Evolutionary conservation across 2,888 invertebrate genomes (phyloP).

Genomic region (Meganola albula): DNA sequence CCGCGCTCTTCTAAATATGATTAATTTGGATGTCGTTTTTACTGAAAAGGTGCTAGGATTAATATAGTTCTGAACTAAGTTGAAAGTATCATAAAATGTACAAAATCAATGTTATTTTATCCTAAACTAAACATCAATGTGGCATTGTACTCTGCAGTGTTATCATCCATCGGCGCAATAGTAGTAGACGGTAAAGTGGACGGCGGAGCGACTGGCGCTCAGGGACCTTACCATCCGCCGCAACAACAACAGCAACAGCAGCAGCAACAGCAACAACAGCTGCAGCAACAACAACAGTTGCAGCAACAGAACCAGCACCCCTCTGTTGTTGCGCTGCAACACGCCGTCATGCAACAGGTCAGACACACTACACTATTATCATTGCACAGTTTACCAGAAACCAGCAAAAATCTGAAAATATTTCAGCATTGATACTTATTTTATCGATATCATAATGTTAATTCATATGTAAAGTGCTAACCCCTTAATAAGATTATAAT

Average conservation of each 20-base stretch:
- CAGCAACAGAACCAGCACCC: slow-evolving; percentile 36
- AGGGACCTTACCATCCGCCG: slow-evolving; percentile 53
- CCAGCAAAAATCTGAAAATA: too few species aligned
- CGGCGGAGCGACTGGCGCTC: slow-evolving; percentile 41
- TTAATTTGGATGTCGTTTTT: too few species aligned
- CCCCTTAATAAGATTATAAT: too few species aligned
- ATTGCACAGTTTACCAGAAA: too few species aligned
- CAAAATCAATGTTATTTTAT: too few species aligned
- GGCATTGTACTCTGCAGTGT: slow-evolving; percentile 72
- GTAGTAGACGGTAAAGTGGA: slow-evolving; percentile 90
- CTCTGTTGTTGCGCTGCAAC: slow-evolving; percentile 62
- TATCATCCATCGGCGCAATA: slow-evolving; percentile 87
- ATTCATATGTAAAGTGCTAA: too few species aligned
- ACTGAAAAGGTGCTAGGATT: too few species aligned
- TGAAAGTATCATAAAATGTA: too few species aligned
- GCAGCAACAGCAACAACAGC: slow-evolving; percentile 29
- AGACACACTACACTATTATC: not conserved
- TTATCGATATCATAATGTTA: too few species aligned
- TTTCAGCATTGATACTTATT: too few species aligned
- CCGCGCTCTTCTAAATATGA: too few species aligned
- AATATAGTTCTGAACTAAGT: too few species aligned
- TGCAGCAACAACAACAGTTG: slow-evolving; percentile 38
- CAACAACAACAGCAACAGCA: slow-evolving; percentile 1
- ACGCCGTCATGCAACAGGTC: slow-evolving; percentile 69
- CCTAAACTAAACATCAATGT: slow-evolving; percentile 51